A percentile compares a stretch with the other conserved stretches of the same genome.
These are phyloP conservation scores for Ericerus pela DNA, from an alignment of 1,140 invertebrate species.

Conservation along the genomic window DNA sequence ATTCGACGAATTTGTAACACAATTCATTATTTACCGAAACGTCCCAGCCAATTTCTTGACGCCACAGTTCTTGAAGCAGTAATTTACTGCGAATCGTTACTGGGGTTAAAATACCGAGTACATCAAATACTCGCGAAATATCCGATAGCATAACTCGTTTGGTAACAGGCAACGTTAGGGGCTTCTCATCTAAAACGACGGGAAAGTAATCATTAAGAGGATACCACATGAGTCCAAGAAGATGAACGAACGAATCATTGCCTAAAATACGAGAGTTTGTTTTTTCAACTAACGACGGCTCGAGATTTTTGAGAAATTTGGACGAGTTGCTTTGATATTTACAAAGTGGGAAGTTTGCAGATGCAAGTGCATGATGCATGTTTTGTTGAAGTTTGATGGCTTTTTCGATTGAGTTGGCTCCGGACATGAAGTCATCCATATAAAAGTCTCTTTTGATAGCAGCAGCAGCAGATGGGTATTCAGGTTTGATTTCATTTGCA, in stretches of 20 bases:
- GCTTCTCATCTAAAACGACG: not conserved
- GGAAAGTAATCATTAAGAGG: not conserved
- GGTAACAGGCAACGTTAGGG: not conserved
- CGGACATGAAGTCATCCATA: slow-evolving; percentile 30
- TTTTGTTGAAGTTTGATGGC: not conserved
- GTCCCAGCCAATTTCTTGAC: slow-evolving; percentile 23
- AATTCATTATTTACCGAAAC: slow-evolving; percentile 16
- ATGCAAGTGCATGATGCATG: not conserved
- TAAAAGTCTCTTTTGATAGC: slow-evolving; percentile 30
- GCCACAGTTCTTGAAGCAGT: slow-evolving; percentile 25
- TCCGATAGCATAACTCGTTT: slow-evolving; percentile 17
- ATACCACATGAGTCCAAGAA: not conserved
- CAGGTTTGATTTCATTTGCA: no score
- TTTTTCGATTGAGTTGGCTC: not conserved
- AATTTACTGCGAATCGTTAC: slow-evolving; percentile 23
- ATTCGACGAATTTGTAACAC: not conserved
- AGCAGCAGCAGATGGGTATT: no score
- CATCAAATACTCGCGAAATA: slow-evolving; percentile 24
- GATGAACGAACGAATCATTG: not conserved
- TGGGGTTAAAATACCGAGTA: slow-evolving; percentile 24
- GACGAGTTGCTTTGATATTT: slow-evolving; percentile 1
- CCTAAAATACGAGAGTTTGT: not conserved
- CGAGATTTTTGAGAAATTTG: not conserved
- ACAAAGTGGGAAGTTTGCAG: not conserved
- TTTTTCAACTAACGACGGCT: not conserved